Base-by-base conservation (phyloP, 2,888 invertebrate species). In the Nemurella pictetii region DNA sequence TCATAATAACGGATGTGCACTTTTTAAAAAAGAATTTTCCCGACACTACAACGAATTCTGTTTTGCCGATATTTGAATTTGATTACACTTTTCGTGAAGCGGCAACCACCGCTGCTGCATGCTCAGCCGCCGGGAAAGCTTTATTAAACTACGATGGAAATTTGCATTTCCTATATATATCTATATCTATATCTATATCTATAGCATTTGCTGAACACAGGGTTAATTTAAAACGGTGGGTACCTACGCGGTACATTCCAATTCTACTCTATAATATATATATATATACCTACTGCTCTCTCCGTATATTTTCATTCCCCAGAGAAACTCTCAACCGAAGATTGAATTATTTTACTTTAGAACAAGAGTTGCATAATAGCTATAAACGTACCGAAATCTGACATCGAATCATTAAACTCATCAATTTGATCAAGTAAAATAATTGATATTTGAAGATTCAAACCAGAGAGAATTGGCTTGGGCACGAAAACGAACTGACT, bases 21-120 rank as follows among this genome's bases (percentile, higher is more conserved):
- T 28, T 35, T 83, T 83, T 83, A 83, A 75, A 72, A 74, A 27
- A 36, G 27, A 83, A 29, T 83, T 74, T 32, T 27, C 26, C n/a
- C 29, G 27, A 26, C 25, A 72, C 27, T 25, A n/a, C 15, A 5
- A 26, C 72, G 35, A 82, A 75, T 77, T 74, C 25, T 25, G 29
- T 77, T 83, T 32, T 35, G 77, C 36, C 72, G 73, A 85, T 85
- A 83, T 85, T 83, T 36, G 83, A 83, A 85, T 85, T 82, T 85
- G 82, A 85, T 85, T 28, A 82, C 80, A 73, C 32, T 84, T 73
- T 85, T 82, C 82, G 77, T 72, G 75, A 75, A n/a, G 29, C 74
- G 80, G 28, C 73, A 55, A 12, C 55, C 20, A n/a, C n/a, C n/a
- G n/a, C n/a, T n/a, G n/a, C n/a, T n/a, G n/a, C n/a, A 73, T 36